Conservation (phyloP, 2,888 invertebrate genomes). For the Ichneumoninae sp. region DNA sequence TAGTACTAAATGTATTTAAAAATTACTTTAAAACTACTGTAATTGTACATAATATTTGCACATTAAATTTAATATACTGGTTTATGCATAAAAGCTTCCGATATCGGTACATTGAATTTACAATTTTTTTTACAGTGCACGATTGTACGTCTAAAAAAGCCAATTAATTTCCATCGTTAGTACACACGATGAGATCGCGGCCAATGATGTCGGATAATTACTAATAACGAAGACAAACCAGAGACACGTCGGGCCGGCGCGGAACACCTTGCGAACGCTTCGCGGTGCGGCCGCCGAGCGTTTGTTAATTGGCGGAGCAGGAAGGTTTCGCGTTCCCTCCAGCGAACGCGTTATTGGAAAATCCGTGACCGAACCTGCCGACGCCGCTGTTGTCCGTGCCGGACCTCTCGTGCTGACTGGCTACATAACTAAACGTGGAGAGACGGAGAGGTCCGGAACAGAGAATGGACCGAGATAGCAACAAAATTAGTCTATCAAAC, state of each 20-base stretch:
- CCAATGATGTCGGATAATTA: neutral
- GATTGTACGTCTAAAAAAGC: neutral
- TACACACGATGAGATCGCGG: neutral
- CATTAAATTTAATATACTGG: too few relatives aligned
- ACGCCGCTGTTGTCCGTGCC: neutral
- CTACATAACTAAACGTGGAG: slow-evolving; percentile 2
- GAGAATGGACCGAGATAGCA: neutral
- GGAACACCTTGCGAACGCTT: slow-evolving; percentile 8
- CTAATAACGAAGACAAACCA: slow-evolving; percentile 12
- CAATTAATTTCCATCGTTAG: slow-evolving; percentile 19
- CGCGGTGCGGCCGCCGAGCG: slow-evolving; percentile 21
- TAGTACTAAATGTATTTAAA: too few relatives aligned
- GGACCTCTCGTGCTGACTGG: neutral
- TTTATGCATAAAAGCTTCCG: too few relatives aligned
- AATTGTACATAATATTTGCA: too few relatives aligned
- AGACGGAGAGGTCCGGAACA: neutral
- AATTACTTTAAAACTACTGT: too few relatives aligned
- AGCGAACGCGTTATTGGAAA: slow-evolving; percentile 21
- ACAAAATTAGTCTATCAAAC: slow-evolving; percentile 62
- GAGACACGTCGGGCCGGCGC: neutral
- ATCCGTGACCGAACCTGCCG: slow-evolving; percentile 27
- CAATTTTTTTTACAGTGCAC: too few relatives aligned
- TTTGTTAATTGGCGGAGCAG: slow-evolving; percentile 36
- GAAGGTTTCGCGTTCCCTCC: neutral
- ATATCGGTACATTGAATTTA: too few relatives aligned